These are phyloP conservation scores for Xenopus petersii DNA, from an alignment of 2,797 vertebrate genomes.

Conservation along the genomic window DNA sequence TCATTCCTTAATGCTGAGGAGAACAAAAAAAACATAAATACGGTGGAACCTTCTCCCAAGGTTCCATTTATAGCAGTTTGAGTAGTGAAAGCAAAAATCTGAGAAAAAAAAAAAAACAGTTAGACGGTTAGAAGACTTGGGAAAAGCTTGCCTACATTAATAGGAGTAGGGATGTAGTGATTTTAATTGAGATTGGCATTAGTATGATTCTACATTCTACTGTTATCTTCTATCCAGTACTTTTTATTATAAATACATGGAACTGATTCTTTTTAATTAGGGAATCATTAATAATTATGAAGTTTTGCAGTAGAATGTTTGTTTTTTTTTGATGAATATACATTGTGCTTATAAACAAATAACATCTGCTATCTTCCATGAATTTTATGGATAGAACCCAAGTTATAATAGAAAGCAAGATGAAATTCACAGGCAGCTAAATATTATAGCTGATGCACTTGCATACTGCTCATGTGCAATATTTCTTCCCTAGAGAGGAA, in stretches of 20 bases:
- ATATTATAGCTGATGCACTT: conserved; percentile 27
- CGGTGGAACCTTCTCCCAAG: no score
- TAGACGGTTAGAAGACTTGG: no score
- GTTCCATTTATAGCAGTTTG: no score
- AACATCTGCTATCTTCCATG: conserved; percentile 32
- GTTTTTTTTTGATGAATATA: conserved; percentile 16
- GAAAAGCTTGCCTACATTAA: no score
- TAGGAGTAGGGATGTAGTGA: no score
- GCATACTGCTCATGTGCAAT: conserved; percentile 26
- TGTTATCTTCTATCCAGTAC: not conserved
- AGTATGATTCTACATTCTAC: no score
- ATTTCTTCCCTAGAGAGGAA: conserved; percentile 60
- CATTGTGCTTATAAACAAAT: conserved; percentile 35
- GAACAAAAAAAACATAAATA: no score
- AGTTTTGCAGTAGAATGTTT: conserved; percentile 22
- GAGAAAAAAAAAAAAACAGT: no score
- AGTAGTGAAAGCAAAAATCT: no score
- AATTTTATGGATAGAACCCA: conserved; percentile 33
- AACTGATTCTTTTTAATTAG: not conserved
- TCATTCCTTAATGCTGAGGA: no score
- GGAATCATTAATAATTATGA: conserved; percentile 18
- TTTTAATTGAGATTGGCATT: no score
- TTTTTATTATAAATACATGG: not conserved
- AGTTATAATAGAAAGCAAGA: conserved; percentile 26
- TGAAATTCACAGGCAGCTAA: conserved; percentile 36